A percentile compares a stretch with the other conserved stretches of the same genome.
Evolutionary conservation across 1,140 invertebrate species (phyloP).

Genomic region (Procambarus virginalis): DNA sequence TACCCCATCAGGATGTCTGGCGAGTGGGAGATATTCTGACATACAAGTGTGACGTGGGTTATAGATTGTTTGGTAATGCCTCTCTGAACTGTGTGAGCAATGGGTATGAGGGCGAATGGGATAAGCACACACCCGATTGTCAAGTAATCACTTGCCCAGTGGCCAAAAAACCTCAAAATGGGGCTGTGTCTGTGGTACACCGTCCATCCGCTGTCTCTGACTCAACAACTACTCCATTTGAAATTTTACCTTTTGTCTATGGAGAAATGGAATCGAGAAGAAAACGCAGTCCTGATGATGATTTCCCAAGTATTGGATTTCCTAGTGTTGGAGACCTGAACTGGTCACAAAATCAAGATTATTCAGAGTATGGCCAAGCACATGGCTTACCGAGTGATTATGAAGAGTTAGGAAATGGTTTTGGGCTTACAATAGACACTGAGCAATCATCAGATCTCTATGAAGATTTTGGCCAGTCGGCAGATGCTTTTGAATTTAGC

Average conservation of each 20-base stretch:
- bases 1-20: slow-evolving; percentile 68
- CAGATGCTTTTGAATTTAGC: slow-evolving; percentile 12
- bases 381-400: neutral
- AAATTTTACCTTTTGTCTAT: neutral
- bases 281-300: neutral
- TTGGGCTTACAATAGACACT: neutral
- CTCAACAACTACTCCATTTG: neutral
- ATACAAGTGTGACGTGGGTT: slow-evolving; percentile 64
- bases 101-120: slow-evolving; percentile 28
- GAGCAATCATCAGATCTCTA: neutral
- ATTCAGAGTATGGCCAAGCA: neutral
- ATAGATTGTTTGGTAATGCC: slow-evolving; percentile 4
- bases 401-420: neutral
- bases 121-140: slow-evolving; percentile 16
- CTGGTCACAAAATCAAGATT: neutral
- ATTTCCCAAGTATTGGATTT: neutral
- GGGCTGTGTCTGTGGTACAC: slow-evolving; percentile 12
- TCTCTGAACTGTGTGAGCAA: slow-evolving; percentile 7
- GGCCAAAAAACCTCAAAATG: slow-evolving; percentile 32
- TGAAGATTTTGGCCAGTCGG: slow-evolving; percentile 20
- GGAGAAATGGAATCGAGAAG: slow-evolving; percentile 2
- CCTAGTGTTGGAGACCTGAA: too few relatives aligned
- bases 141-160: slow-evolving; percentile 21
- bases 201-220: slow-evolving; percentile 5
- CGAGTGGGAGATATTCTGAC: slow-evolving; percentile 44